Evolutionary conservation across 2,888 invertebrate genomes (phyloP).

Genomic region (Hylaea fasciaria): DNA sequence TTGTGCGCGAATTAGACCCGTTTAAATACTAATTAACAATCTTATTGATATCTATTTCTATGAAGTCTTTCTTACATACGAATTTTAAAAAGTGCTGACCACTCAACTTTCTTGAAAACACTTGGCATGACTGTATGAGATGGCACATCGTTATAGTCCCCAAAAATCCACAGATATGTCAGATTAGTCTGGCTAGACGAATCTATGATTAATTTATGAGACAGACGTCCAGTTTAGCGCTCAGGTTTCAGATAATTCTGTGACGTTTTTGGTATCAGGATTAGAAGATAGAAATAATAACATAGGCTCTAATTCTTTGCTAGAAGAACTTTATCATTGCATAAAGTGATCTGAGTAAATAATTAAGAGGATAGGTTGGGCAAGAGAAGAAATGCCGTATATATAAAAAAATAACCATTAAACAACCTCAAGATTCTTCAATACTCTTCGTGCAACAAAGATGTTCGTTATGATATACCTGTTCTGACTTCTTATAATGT

Average conservation of each 20-base stretch:
- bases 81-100: too few relatives aligned
- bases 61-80: too few relatives aligned
- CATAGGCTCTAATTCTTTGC: not conserved
- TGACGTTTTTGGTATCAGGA: not conserved
- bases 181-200: slow-evolving; percentile 33
- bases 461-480: not conserved
- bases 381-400: too few relatives aligned
- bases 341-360: not conserved
- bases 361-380: too few relatives aligned
- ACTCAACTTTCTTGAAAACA: too few relatives aligned
- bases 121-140: not conserved
- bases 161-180: slow-evolving; percentile 8
- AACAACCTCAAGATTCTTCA: too few relatives aligned
- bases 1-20: too few relatives aligned
- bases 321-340: not conserved
- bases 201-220: slow-evolving; percentile 36
- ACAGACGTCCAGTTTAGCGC: slow-evolving; percentile 8
- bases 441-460: not conserved
- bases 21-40: too few relatives aligned
- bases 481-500: slow-evolving; percentile 2
- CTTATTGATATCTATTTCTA: too few relatives aligned
- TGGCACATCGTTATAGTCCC: not conserved
- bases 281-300: too few relatives aligned
- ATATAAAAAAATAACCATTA: too few relatives aligned
- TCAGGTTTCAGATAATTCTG: slow-evolving; percentile 5